Conservation (phyloP, 2,888 invertebrate genomes). For the Leptarthrus brevirostris region DNA sequence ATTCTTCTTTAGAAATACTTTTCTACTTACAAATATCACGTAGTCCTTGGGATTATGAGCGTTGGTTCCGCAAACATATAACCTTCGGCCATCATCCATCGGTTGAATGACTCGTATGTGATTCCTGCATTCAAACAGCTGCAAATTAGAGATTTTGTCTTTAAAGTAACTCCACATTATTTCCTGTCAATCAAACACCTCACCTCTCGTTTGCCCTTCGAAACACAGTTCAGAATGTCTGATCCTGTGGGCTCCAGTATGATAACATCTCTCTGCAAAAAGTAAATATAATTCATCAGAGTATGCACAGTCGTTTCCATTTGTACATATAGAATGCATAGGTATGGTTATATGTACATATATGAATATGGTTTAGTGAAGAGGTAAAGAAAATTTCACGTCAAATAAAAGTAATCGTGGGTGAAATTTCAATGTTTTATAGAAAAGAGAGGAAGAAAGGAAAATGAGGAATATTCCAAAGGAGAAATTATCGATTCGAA, state of each 20-base stretch:
- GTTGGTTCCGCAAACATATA: slow-evolving; percentile 94
- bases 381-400: slow-evolving; percentile 3
- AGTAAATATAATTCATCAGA: neutral
- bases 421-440: neutral
- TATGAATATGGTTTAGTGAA: slow-evolving; percentile 18
- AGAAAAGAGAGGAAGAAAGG: neutral
- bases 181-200: slow-evolving; percentile 58
- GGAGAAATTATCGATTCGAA: too few relatives aligned
- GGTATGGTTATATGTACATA: neutral
- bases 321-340: neutral
- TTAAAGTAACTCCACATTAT: slow-evolving; percentile 3
- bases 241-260: slow-evolving; percentile 83
- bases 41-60: slow-evolving; percentile 95
- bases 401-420: slow-evolving; percentile 39
- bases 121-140: slow-evolving; percentile 96
- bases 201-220: slow-evolving; percentile 95
- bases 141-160: slow-evolving; percentile 14
- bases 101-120: slow-evolving; percentile 94
- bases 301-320: too few relatives aligned
- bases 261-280: slow-evolving; percentile 86
- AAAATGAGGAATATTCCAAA: too few relatives aligned
- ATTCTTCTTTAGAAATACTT: neutral
- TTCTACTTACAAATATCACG: slow-evolving; percentile 89
- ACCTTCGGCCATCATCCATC: slow-evolving; percentile 87
- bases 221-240: slow-evolving; percentile 90